Evolutionary conservation across 1,140 invertebrate species (phyloP).

Genomic region (Rhynchophorus ferrugineus): DNA sequence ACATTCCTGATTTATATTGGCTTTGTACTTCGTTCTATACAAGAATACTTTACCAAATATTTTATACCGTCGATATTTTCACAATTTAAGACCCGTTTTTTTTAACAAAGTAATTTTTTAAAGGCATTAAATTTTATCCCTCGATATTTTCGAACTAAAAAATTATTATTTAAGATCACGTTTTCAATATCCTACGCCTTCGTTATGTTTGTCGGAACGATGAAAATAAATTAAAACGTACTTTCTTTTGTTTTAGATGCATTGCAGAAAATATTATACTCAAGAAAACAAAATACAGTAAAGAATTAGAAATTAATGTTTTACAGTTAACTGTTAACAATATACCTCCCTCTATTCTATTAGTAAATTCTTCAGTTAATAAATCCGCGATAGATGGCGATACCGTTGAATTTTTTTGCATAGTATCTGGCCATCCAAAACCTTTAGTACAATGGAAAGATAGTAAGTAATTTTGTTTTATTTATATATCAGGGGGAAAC

Average conservation of each 20-base stretch:
- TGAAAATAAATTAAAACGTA: no score
- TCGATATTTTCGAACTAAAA: no score
- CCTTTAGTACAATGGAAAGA: slow-evolving; percentile 35
- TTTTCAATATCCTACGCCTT: no score
- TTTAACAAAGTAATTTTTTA: no score
- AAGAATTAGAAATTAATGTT: slow-evolving; percentile 25
- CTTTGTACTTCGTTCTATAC: no score
- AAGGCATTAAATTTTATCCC: no score
- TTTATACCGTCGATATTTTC: no score
- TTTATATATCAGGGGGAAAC: background rate
- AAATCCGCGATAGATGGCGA: slow-evolving; percentile 27
- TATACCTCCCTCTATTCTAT: slow-evolving; percentile 27
- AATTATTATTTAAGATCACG: no score
- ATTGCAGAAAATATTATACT: slow-evolving; percentile 33
- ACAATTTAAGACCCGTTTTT: no score
- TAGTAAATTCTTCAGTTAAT: slow-evolving; percentile 26
- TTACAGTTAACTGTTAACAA: slow-evolving; percentile 8
- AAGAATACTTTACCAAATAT: no score
- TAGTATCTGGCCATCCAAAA: slow-evolving; percentile 32
- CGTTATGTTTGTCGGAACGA: no score
- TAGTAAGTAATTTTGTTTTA: slow-evolving; percentile 23
- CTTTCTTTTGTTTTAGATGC: slow-evolving; percentile 35
- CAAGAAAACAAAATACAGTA: slow-evolving; percentile 31
- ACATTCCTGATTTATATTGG: no score
- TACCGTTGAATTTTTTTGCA: slow-evolving; percentile 30